phyloP scores from a whole-genome alignment of 1,140 invertebrate genomes.

The Aleiodes sp. region DNA sequence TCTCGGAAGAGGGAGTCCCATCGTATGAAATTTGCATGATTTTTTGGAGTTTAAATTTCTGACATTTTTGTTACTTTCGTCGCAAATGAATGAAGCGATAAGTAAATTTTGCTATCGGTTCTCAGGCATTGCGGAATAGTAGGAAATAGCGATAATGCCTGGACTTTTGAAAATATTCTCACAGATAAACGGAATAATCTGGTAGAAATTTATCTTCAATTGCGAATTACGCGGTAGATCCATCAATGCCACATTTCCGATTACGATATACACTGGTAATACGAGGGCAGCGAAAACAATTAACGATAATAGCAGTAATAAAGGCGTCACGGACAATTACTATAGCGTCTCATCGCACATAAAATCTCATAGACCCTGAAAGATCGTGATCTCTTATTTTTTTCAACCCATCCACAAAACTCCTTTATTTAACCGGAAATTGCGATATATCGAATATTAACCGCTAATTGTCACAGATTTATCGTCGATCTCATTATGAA shows the following conservation, averaged over 20 bases:
- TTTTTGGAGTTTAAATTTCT: background rate
- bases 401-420: conserved; percentile 7
- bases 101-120: too few species aligned
- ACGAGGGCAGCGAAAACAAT: conserved; percentile 44
- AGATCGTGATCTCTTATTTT: background rate
- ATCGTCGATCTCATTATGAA: conserved; percentile 60
- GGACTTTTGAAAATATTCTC: too few species aligned
- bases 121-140: too few species aligned
- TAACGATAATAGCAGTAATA: conserved; percentile 46
- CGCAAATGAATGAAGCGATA: too few species aligned
- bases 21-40: background rate
- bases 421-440: background rate
- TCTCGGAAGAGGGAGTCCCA: conserved; percentile 35
- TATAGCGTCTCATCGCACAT: background rate
- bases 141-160: too few species aligned
- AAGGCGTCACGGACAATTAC: conserved; percentile 36
- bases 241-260: too few species aligned
- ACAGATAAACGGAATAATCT: too few species aligned
- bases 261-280: too few species aligned
- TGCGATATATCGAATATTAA: conserved; percentile 42
- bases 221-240: too few species aligned
- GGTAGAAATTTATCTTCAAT: too few species aligned
- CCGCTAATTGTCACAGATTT: conserved; percentile 58
- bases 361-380: conserved; percentile 5
- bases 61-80: background rate